These are phyloP conservation scores for Lycophotia porphyrea DNA, from an alignment of 2,888 invertebrate species.

Conservation along the genomic window DNA sequence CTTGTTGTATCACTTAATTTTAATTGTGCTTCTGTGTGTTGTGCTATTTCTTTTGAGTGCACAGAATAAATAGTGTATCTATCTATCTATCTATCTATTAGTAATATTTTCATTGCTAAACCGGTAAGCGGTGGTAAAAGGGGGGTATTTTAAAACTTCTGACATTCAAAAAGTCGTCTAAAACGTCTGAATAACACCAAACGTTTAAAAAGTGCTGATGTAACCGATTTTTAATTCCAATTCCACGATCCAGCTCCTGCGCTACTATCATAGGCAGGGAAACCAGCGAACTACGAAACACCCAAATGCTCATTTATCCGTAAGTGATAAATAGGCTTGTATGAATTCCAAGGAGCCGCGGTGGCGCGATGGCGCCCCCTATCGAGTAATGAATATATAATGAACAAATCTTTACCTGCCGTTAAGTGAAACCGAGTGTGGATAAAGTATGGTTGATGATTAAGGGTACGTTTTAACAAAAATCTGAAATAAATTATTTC, in stretches of 20 bases:
- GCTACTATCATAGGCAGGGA: constrained; percentile 63
- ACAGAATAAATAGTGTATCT: too few relatives aligned
- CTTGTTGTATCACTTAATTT: too few relatives aligned
- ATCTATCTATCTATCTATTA: too few relatives aligned
- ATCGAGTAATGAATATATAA: constrained; percentile 82
- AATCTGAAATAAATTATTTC: not conserved
- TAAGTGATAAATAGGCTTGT: constrained; percentile 86
- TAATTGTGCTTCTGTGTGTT: too few relatives aligned
- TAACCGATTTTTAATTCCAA: not conserved
- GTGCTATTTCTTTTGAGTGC: too few relatives aligned
- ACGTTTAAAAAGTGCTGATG: not conserved
- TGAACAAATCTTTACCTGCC: constrained; percentile 79
- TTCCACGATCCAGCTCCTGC: constrained; percentile 44
- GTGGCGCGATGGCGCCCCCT: constrained; percentile 61
- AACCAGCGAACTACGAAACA: constrained; percentile 73
- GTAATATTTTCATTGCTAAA: not conserved
- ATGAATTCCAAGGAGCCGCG: constrained; percentile 75
- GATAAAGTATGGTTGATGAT: constrained; percentile 47
- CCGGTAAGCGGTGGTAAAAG: too few relatives aligned
- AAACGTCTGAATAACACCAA: not conserved
- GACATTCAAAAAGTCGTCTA: not conserved
- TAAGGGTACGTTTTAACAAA: constrained; percentile 13
- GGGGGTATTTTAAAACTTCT: not conserved
- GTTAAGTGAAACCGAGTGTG: constrained; percentile 60
- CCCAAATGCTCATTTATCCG: constrained; percentile 85